Percentiles rank a stretch among this genome's conserved stretches.
Evolutionary conservation across 2,888 invertebrate genomes (phyloP).

Genomic region (Aleiodes testaceus): DNA sequence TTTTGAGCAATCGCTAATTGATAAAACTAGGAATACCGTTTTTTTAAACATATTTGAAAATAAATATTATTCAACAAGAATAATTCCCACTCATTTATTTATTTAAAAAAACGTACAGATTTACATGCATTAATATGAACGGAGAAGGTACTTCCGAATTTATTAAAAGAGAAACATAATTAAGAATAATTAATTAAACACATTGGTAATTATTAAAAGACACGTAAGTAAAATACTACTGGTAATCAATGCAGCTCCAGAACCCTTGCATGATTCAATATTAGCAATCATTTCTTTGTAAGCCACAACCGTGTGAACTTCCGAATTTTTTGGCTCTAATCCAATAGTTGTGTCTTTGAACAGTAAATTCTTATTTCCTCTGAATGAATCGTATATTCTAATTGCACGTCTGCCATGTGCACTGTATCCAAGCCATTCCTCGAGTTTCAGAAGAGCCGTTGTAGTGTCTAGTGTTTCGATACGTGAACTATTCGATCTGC

Average conservation of each 20-base stretch:
- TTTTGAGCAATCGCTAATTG: no score
- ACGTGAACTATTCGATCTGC: constrained; percentile 52
- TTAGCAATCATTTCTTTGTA: constrained; percentile 76
- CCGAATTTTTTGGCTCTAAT: constrained; percentile 72
- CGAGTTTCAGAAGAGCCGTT: constrained; percentile 73
- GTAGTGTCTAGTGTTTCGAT: constrained; percentile 56
- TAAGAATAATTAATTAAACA: no score
- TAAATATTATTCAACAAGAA: no score
- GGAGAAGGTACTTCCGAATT: no score
- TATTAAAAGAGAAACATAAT: no score
- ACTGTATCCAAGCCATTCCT: constrained; percentile 75
- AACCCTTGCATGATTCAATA: constrained; percentile 67
- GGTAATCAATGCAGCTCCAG: constrained; percentile 39
- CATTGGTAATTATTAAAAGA: no score
- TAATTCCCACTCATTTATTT: no score
- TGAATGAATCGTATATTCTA: constrained; percentile 77
- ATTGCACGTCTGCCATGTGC: constrained; percentile 69
- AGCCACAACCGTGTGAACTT: constrained; percentile 74
- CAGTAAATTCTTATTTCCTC: constrained; percentile 75
- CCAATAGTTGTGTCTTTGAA: constrained; percentile 79
- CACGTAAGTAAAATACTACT: constrained; percentile 30
- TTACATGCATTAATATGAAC: no score
- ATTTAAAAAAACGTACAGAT: no score
- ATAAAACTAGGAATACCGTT: no score
- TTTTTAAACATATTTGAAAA: no score